These are phyloP conservation scores for Xestia xanthographa DNA, from an alignment of 2,888 invertebrate species.

Conservation along the genomic window DNA sequence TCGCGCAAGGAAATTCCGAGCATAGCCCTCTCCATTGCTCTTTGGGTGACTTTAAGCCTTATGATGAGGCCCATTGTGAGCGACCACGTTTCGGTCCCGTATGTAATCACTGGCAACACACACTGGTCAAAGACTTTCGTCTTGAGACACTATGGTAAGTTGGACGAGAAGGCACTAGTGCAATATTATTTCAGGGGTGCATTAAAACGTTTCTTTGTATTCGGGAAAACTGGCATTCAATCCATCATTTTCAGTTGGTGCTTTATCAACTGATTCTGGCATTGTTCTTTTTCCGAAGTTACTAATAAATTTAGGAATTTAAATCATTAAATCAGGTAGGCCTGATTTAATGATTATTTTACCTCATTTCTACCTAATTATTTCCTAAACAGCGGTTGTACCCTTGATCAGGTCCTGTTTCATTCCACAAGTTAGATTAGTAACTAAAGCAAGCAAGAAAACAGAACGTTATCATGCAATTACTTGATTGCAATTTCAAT, in stretches of 20 bases:
- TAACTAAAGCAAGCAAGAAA: constrained; percentile 17
- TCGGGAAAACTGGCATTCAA: not conserved
- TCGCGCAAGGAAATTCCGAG: no score
- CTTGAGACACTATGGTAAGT: no score
- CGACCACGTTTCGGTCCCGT: no score
- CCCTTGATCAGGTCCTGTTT: not conserved
- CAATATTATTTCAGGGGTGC: not conserved
- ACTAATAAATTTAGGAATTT: no score
- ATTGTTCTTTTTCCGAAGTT: not conserved
- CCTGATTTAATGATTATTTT: not conserved
- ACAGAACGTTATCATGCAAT: constrained; percentile 23
- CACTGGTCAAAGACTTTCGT: no score
- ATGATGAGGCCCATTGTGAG: no score
- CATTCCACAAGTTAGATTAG: not conserved
- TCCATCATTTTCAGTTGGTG: not conserved
- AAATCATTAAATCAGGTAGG: no score
- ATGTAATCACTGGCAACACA: no score
- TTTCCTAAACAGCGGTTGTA: not conserved
- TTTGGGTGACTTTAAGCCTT: no score
- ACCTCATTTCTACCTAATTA: not conserved
- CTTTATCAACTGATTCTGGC: no score
- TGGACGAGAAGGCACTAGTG: not conserved
- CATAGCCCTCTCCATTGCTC: no score
- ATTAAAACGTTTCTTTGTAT: not conserved
- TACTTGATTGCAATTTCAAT: constrained; percentile 43